These are phyloP conservation scores for Peromyscus polionotus DNA, from an alignment of 2,113 vertebrate species.

Conservation along the genomic window DNA sequence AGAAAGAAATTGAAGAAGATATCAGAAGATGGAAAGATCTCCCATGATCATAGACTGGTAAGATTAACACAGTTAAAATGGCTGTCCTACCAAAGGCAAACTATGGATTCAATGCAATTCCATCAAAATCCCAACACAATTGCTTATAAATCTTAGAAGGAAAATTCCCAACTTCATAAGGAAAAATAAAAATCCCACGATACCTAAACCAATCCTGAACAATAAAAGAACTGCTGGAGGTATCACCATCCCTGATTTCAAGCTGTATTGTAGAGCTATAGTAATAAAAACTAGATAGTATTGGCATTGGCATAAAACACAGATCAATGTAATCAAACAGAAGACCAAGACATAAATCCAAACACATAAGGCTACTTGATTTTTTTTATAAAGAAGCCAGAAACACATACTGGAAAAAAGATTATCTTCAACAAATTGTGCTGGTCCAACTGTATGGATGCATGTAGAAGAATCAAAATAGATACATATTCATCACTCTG, in stretches of 20 bases:
- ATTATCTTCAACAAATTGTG: too few species aligned
- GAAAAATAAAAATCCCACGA: not conserved
- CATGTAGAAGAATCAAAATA: not conserved
- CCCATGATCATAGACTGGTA: not conserved
- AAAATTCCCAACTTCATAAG: not conserved
- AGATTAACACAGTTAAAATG: not conserved
- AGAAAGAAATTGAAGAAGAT: not conserved
- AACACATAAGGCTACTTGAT: not conserved
- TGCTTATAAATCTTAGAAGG: not conserved
- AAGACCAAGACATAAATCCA: not conserved
- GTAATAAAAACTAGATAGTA: not conserved
- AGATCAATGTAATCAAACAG: not conserved
- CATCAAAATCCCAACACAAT: not conserved
- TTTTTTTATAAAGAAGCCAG: not conserved
- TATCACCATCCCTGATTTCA: not conserved
- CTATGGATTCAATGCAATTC: not conserved
- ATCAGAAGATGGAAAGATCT: not conserved
- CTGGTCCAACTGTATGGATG: too few species aligned
- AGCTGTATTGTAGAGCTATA: not conserved
- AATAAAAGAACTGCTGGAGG: not conserved
- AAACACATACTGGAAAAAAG: not conserved
- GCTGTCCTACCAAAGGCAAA: not conserved
- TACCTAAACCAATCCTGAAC: not conserved
- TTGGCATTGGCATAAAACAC: not conserved
- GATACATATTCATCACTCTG: not conserved